phyloP scores from a whole-genome alignment of 2,888 invertebrate species.

The Globia sparganii region DNA sequence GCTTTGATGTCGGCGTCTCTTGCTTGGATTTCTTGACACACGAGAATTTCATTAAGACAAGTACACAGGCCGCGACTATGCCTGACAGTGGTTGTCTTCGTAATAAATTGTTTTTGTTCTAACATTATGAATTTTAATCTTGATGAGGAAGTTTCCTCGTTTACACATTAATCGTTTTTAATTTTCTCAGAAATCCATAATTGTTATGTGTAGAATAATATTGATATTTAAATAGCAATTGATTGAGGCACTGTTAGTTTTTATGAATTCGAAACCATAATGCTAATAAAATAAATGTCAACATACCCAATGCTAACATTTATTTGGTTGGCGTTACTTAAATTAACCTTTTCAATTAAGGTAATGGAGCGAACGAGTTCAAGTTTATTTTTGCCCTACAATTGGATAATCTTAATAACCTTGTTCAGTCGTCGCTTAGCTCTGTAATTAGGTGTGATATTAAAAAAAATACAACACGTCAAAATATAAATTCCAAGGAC shows the following conservation, averaged over 20 bases:
- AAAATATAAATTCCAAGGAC: constrained; percentile 58
- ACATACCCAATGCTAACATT: not conserved
- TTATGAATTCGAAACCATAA: not conserved
- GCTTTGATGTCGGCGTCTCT: constrained; percentile 69
- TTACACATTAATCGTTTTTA: constrained; percentile 19
- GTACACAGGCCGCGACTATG: constrained; percentile 37
- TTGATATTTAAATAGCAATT: constrained; percentile 6
- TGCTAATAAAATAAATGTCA: not conserved
- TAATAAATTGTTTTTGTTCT: constrained; percentile 57
- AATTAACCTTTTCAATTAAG: constrained; percentile 20
- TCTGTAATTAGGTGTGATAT: constrained; percentile 52
- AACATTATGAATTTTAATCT: constrained; percentile 47
- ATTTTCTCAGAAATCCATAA: constrained; percentile 15
- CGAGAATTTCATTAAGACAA: constrained; percentile 65
- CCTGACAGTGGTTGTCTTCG: constrained; percentile 51
- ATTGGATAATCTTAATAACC: constrained; percentile 49
- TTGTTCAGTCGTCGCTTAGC: constrained; percentile 21
- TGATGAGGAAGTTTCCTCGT: constrained; percentile 30
- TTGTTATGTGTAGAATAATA: constrained; percentile 3
- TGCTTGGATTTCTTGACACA: constrained; percentile 67
- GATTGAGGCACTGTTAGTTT: not conserved
- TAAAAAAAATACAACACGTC: constrained; percentile 33
- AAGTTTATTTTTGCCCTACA: constrained; percentile 7
- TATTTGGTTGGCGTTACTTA: constrained; percentile 23
- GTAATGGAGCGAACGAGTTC: constrained; percentile 14